Base-by-base conservation (phyloP, 2,888 invertebrate genomes). In the Morinoia aosen region DNA sequence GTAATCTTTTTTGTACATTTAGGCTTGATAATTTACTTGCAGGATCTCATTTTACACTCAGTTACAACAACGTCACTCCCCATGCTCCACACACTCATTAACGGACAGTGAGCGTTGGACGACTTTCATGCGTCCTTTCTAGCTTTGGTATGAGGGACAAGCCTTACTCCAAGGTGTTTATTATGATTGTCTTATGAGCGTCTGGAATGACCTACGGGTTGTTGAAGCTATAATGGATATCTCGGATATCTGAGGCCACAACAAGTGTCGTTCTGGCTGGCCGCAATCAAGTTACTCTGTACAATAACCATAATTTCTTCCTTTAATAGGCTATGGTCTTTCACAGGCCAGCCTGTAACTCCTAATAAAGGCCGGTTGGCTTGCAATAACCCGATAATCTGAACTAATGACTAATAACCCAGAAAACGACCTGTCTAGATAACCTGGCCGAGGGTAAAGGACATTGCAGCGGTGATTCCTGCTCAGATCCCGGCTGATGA, bases 361-460 rank as follows among this genome's bases (percentile, higher is more conserved):
- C 93, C 93, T 57, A 93, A 93, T 93, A 93, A 93, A 93, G 93
- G 93, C 93, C 93, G 57, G 93, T 93, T 93, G 93, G 93, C 93
- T 39, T 93, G 93, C 93, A 93, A 93, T 93, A 93, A 93, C 93
- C 93, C 93, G 93, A 93, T 93, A 93, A 93, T 93, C 93, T 93
- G 56, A 93, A 93, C 93, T 93, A 93, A 93, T 93, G 93, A 93
- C 93, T 93, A 93, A 93, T 93, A 93, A 93, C 93, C 56, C n/a
- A 33, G 93, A 93, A 93, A 93, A 93, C 93, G 93, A 93, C 93
- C 93, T 93, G 93, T 57, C 93, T 93, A 93, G 93, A 93, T 93
- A 93, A 93, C 93, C 93, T 93, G 93, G 93, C 93, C 57, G 93
- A 93, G 93, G 93, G 93, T 93, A 93, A 93, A 93, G 93, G 93